These are phyloP conservation scores for Ciconia maguari DNA, from an alignment of 2,113 vertebrate genomes.

Conservation along the genomic window DNA sequence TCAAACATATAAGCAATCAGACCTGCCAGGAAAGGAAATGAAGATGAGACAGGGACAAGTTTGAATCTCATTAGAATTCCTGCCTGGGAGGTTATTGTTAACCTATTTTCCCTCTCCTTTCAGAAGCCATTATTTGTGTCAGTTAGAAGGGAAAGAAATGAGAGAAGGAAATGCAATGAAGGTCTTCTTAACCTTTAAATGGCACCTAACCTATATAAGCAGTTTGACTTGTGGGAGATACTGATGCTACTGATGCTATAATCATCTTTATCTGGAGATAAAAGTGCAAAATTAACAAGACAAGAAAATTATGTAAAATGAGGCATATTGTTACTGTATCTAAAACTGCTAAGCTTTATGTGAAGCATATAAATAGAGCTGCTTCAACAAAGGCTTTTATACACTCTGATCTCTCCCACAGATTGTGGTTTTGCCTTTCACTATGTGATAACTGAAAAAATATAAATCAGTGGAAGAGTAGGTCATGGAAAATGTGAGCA, in stretches of 20 bases:
- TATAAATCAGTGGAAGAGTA: not conserved
- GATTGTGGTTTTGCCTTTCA: not conserved
- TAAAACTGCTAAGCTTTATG: not conserved
- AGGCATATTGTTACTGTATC: not conserved
- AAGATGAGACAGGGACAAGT: conserved; percentile 6
- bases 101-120: conserved; percentile 40
- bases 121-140: conserved; percentile 35
- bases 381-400: not conserved
- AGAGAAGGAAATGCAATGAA: not conserved
- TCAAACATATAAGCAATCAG: conserved; percentile 40
- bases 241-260: not conserved
- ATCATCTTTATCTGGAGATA: not conserved
- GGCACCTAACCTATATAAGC: not conserved
- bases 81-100: conserved; percentile 50
- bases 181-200: conserved; percentile 20
- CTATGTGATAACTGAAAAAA: not conserved
- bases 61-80: conserved; percentile 47
- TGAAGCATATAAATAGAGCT: not conserved
- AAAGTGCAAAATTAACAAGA: not conserved
- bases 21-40: conserved; percentile 41
- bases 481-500: not conserved
- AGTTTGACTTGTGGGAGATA: not conserved
- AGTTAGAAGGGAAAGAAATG: not conserved
- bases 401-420: not conserved
- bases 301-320: not conserved